Percentiles rank a stretch among this genome's conserved stretches.
Conservation (phyloP, 2,797 vertebrate species). For the Anniella stebbinsi region DNA sequence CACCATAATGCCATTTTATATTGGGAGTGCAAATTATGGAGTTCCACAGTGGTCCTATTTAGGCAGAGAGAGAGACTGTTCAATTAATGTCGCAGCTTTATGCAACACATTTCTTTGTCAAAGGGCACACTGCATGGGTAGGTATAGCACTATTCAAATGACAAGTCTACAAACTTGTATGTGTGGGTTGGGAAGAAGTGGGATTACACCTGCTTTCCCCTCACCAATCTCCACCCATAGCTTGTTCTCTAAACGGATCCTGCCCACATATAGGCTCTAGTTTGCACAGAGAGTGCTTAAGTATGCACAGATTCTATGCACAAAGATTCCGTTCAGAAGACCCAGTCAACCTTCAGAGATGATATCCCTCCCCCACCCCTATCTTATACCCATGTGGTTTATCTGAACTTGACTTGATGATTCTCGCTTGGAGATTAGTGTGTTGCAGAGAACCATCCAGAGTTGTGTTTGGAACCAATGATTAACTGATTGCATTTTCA, state of each 20-base stretch:
- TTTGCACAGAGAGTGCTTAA: neutral
- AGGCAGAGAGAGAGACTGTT: too few species aligned
- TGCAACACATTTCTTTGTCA: neutral
- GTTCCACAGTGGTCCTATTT: neutral
- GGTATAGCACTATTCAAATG: neutral
- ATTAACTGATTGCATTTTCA: neutral
- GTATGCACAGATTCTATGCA: neutral
- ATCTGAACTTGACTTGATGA: neutral
- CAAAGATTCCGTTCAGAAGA: neutral
- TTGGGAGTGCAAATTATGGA: neutral
- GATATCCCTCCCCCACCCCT: neutral
- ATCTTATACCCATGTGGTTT: neutral
- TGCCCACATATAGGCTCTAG: neutral
- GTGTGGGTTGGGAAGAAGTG: neutral
- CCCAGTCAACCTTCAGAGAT: neutral
- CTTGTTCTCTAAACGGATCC: neutral
- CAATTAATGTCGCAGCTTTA: neutral
- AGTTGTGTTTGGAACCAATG: neutral
- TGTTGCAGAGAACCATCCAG: neutral
- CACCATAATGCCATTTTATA: neutral
- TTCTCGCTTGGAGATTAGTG: neutral
- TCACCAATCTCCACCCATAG: neutral
- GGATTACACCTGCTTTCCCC: neutral
- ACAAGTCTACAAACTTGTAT: neutral
- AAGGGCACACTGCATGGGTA: neutral